Evolutionary conservation across 2,888 invertebrate genomes (phyloP).

Genomic region (Diarsia rubi): DNA sequence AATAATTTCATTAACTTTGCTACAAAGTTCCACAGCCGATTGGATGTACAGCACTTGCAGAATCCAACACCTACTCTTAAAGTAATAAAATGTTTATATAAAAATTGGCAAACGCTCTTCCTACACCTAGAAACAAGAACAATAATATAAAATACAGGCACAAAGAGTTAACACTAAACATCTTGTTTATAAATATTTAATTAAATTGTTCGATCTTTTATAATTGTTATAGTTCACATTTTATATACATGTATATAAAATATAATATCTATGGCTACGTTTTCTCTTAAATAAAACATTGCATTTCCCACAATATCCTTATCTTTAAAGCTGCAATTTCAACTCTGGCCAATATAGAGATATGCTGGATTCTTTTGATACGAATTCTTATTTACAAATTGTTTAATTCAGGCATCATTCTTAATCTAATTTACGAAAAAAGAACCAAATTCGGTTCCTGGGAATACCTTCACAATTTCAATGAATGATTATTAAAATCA

Average conservation of each 20-base stretch:
- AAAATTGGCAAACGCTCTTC: constrained; percentile 74
- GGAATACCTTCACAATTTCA: not conserved
- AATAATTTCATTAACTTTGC: constrained; percentile 51
- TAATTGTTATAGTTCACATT: constrained; percentile 44
- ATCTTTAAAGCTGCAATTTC: constrained; percentile 56
- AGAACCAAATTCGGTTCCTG: constrained; percentile 30
- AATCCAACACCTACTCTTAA: constrained; percentile 65
- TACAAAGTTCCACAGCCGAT: constrained; percentile 72
- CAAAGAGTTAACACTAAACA: constrained; percentile 63
- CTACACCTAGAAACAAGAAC: constrained; percentile 78
- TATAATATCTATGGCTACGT: constrained; percentile 54
- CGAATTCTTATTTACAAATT: constrained; percentile 34
- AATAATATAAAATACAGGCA: constrained; percentile 75
- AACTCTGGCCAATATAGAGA: constrained; percentile 32
- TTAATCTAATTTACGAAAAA: constrained; percentile 33
- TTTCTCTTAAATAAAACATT: constrained; percentile 44
- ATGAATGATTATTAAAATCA: not conserved
- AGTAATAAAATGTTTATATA: constrained; percentile 71
- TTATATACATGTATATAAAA: constrained; percentile 42
- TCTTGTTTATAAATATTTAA: constrained; percentile 50
- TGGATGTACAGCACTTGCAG: constrained; percentile 66
- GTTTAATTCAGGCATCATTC: constrained; percentile 22
- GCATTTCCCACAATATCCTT: constrained; percentile 47
- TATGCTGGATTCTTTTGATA: constrained; percentile 46
- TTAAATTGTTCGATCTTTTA: constrained; percentile 47